Percentiles rank a stretch among this genome's conserved stretches.
These are phyloP conservation scores for Diadophis punctatus DNA, from an alignment of 2,113 vertebrate species.

Conservation along the genomic window DNA sequence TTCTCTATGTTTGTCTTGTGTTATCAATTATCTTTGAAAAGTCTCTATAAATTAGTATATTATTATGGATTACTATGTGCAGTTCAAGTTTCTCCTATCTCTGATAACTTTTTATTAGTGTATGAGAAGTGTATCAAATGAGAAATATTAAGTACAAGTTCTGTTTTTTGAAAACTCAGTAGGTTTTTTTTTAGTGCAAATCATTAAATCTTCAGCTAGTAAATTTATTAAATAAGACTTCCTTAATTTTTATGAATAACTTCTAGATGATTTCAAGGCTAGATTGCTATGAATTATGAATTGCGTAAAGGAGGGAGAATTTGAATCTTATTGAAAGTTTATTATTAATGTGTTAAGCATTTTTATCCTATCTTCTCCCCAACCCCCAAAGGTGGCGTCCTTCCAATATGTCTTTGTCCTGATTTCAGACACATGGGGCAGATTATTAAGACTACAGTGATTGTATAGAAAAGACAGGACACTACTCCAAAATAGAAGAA, in stretches of 20 bases:
- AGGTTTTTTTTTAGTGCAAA: not conserved
- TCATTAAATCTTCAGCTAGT: slow-evolving; percentile 6
- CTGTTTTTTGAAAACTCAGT: not conserved
- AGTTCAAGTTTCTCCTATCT: not conserved
- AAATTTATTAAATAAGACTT: not conserved
- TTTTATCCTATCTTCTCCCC: not conserved
- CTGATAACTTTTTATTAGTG: not conserved
- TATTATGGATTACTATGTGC: not conserved
- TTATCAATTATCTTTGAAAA: not conserved
- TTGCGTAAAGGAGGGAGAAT: not conserved
- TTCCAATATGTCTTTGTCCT: not conserved
- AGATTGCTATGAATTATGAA: not conserved
- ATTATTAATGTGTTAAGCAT: not conserved
- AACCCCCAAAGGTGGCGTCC: not conserved
- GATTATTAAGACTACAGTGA: not conserved
- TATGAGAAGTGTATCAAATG: not conserved
- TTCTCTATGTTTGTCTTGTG: not conserved
- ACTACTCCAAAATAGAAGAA: not conserved
- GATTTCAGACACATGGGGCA: not conserved
- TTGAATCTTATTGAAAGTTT: not conserved
- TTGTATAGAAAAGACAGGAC: not conserved
- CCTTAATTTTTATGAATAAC: not conserved
- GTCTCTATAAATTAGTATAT: not conserved
- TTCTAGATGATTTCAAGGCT: not conserved
- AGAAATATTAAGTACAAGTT: slow-evolving; percentile 1